Percentiles rank a stretch among this genome's conserved stretches.
Conservation (phyloP, 2,888 invertebrate genomes). For the Pristionchus exspectatus region DNA sequence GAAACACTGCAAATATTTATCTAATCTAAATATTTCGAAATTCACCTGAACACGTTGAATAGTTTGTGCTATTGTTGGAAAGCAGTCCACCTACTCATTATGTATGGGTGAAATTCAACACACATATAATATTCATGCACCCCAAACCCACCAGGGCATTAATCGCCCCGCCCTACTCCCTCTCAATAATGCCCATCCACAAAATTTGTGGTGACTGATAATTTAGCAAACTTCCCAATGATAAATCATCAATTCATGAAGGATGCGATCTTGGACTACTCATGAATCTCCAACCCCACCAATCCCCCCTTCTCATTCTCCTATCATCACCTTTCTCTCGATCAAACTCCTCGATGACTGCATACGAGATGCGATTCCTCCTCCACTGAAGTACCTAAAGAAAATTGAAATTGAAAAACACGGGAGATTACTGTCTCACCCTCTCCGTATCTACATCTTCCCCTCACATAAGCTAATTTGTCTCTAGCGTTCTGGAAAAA, state of each 20-base stretch:
- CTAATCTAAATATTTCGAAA: too few relatives aligned
- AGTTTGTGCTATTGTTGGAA: too few relatives aligned
- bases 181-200: slow-evolving; percentile 80
- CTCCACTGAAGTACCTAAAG: slow-evolving; percentile 80
- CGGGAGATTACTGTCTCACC: not conserved
- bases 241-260: too few relatives aligned
- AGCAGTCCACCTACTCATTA: too few relatives aligned
- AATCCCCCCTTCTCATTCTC: not conserved
- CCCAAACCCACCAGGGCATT: not conserved
- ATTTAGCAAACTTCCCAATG: too few relatives aligned
- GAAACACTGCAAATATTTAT: slow-evolving; percentile 78
- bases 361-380: slow-evolving; percentile 81
- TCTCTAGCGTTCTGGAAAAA: too few relatives aligned
- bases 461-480: too few relatives aligned
- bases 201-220: slow-evolving; percentile 79
- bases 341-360: slow-evolving; percentile 81
- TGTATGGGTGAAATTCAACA: too few relatives aligned
- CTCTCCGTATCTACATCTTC: too few relatives aligned
- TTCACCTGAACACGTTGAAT: too few relatives aligned
- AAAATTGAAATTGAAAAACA: not conserved
- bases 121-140: too few relatives aligned
- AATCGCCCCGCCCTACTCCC: slow-evolving; percentile 71
- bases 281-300: not conserved
- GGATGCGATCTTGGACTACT: too few relatives aligned
- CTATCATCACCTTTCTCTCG: slow-evolving; percentile 75